Conservation (phyloP, 2,113 vertebrate species). For the Antechinus flavipes region DNA sequence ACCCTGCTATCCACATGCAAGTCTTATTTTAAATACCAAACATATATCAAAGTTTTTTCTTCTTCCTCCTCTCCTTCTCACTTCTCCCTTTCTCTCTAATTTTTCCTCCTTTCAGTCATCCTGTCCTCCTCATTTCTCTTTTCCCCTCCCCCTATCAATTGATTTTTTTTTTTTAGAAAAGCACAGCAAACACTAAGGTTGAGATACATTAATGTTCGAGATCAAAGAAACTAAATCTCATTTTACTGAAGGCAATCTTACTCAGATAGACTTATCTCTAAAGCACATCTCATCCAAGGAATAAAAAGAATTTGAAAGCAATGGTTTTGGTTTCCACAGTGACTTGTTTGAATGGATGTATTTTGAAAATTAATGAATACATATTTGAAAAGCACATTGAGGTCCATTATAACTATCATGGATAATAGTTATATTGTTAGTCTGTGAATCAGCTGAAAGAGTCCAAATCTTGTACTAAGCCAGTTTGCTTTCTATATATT, state of each 20-base stretch:
- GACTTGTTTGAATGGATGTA: background rate
- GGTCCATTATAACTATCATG: background rate
- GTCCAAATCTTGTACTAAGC: background rate
- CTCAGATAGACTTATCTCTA: background rate
- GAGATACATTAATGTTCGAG: background rate
- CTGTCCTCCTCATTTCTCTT: background rate
- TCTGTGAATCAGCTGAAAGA: background rate
- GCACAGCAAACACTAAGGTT: background rate
- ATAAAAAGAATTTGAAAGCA: constrained; percentile 8
- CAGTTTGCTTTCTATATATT: background rate
- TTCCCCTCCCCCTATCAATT: background rate
- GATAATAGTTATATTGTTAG: background rate
- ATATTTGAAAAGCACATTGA: background rate
- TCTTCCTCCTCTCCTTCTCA: background rate
- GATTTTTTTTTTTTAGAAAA: background rate
- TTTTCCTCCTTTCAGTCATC: background rate
- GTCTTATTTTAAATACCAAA: background rate
- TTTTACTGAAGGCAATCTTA: background rate
- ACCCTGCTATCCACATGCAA: background rate
- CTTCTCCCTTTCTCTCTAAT: background rate
- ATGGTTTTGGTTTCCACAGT: background rate
- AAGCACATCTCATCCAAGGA: background rate
- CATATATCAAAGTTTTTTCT: background rate
- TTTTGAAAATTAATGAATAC: background rate
- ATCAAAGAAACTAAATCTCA: background rate